These are phyloP conservation scores for Hermaeophaga mercurialis DNA, from an alignment of 2,888 invertebrate species.

Conservation along the genomic window DNA sequence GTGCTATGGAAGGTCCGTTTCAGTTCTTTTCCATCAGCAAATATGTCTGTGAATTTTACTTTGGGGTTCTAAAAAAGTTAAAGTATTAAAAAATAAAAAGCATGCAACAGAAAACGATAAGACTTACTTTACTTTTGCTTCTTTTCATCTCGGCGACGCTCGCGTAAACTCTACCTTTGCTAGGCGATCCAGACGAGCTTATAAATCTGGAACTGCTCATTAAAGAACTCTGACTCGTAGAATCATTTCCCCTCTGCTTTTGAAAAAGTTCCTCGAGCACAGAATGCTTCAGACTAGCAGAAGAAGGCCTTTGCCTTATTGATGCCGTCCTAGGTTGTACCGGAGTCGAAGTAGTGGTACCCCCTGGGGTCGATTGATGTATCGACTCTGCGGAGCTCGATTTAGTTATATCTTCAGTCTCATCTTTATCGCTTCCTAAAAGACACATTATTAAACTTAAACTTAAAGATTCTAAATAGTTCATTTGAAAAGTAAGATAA, in stretches of 20 bases:
- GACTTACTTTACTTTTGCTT: conserved; percentile 70
- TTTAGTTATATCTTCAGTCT: conserved; percentile 74
- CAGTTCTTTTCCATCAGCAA: conserved; percentile 61
- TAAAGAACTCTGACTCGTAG: conserved; percentile 55
- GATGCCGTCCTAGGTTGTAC: conserved; percentile 86
- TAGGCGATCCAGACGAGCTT: conserved; percentile 69
- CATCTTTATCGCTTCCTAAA: conserved; percentile 74
- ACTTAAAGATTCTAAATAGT: background rate
- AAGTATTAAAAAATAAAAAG: background rate
- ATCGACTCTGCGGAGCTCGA: conserved; percentile 85
- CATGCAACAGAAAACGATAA: background rate
- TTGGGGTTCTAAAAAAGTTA: conserved; percentile 60
- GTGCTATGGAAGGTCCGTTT: conserved; percentile 88
- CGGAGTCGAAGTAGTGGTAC: conserved; percentile 63
- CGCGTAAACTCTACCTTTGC: conserved; percentile 77
- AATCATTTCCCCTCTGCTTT: conserved; percentile 69
- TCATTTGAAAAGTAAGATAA: too few species aligned
- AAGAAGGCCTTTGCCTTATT: conserved; percentile 85
- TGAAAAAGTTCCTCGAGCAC: conserved; percentile 93
- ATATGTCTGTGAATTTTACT: conserved; percentile 59
- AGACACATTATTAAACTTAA: background rate
- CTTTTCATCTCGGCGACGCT: conserved; percentile 97
- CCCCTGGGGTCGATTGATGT: conserved; percentile 60
- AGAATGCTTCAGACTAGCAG: conserved; percentile 86
- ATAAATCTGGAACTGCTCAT: conserved; percentile 55